These are phyloP conservation scores for Anodontia alba DNA, from an alignment of 2,888 invertebrate genomes.

Conservation along the genomic window DNA sequence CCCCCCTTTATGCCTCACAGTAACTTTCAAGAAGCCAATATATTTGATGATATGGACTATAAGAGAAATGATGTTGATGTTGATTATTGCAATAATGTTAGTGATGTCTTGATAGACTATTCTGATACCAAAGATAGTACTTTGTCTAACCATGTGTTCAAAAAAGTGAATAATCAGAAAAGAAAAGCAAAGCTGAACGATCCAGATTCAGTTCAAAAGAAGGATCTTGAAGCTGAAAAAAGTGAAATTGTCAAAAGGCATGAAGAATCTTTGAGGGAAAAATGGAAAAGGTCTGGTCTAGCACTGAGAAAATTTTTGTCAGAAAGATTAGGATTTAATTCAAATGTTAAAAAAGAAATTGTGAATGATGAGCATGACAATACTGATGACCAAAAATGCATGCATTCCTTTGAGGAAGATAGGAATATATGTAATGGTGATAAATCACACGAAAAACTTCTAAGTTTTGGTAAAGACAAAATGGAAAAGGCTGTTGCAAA, in stretches of 20 bases:
- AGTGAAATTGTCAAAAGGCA: not conserved
- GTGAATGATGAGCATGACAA: not conserved
- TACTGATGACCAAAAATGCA: not conserved
- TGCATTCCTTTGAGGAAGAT: not conserved
- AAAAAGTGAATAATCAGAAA: not conserved
- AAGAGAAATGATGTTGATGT: not conserved
- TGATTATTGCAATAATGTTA: not conserved
- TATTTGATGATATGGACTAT: not conserved
- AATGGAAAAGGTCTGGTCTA: conserved; percentile 53
- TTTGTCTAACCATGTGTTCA: not conserved
- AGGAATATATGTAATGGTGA: not conserved
- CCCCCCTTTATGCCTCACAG: not conserved
- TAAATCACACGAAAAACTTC: not conserved
- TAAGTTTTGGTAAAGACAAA: not conserved
- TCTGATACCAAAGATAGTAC: not conserved
- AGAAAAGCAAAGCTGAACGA: not conserved
- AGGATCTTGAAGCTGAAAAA: not conserved
- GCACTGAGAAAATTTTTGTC: conserved; percentile 52
- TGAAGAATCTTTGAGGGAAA: conserved; percentile 30
- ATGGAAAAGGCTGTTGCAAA: not conserved
- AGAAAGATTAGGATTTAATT: conserved; percentile 41
- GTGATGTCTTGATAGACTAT: not conserved
- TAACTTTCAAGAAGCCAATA: not conserved
- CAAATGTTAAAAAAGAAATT: conserved; percentile 2
- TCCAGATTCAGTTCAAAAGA: not conserved